phyloP scores from a whole-genome alignment of 2,797 vertebrate species.

The Rhynchotus rufescens region DNA sequence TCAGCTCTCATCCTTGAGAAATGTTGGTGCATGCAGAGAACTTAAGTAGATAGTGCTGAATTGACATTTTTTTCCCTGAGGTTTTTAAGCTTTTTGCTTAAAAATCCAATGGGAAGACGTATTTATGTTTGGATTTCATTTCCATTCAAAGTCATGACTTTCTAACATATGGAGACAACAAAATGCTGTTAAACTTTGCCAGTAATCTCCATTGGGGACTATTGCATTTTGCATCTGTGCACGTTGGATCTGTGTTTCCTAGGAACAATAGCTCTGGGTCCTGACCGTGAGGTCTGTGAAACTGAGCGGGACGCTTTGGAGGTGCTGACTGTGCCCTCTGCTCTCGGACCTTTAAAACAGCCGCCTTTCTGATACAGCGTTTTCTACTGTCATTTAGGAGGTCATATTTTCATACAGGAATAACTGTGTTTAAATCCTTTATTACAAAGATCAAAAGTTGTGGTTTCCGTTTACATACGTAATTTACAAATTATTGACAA shows the following conservation, averaged over 20 bases:
- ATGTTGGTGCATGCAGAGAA: neutral
- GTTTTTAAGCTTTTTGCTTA: neutral
- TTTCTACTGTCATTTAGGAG: neutral
- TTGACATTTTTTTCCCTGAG: neutral
- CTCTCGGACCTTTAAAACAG: neutral
- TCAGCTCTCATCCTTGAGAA: neutral
- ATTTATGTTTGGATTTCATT: neutral
- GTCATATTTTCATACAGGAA: neutral
- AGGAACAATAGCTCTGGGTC: neutral
- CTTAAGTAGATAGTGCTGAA: neutral
- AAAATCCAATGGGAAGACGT: neutral
- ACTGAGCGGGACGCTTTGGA: neutral
- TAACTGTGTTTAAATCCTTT: slow-evolving; percentile 66
- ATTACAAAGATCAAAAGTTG: slow-evolving; percentile 83
- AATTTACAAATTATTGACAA: slow-evolving; percentile 78
- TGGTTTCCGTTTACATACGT: slow-evolving; percentile 69
- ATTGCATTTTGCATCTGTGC: neutral
- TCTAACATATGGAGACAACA: neutral
- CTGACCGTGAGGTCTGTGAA: neutral
- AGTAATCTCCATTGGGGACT: neutral
- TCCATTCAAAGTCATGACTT: neutral
- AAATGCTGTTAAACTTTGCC: neutral
- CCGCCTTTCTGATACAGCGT: neutral
- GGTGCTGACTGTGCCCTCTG: neutral
- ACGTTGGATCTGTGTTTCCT: neutral